Conservation (phyloP, 2,888 invertebrate species). For the Brachynemurus nebulosus region DNA sequence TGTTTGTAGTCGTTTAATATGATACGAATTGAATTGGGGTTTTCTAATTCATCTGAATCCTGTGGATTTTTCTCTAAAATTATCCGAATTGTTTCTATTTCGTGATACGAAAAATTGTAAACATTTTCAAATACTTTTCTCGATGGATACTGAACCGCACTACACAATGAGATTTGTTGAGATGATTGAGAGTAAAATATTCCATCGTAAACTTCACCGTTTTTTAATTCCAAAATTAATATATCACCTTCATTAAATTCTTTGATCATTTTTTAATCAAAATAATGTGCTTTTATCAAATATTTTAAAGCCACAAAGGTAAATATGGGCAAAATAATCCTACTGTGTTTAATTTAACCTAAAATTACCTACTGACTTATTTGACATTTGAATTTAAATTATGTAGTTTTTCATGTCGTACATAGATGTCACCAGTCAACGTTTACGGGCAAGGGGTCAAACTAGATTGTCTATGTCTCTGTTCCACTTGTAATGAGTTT, state of each 20-base stretch:
- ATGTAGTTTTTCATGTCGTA: no score
- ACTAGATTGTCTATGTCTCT: no score
- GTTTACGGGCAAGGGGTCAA: no score
- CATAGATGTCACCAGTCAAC: no score
- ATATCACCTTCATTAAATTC: not conserved
- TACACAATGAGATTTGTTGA: not conserved
- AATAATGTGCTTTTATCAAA: not conserved
- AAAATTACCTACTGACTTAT: no score
- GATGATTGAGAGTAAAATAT: not conserved
- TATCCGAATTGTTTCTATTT: not conserved
- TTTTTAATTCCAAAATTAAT: not conserved
- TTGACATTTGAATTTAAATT: no score
- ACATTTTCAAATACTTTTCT: not conserved
- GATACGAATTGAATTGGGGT: not conserved
- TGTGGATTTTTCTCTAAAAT: not conserved
- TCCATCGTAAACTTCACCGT: not conserved
- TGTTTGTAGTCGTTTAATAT: not conserved
- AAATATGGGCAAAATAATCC: no score
- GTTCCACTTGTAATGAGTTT: no score
- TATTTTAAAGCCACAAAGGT: no score
- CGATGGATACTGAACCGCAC: not conserved
- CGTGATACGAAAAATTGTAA: not conserved
- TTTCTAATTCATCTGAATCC: not conserved
- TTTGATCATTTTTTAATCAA: not conserved
- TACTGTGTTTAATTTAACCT: no score